Evolutionary conservation across 2,113 vertebrate species (phyloP).

Genomic region (Leptosomus discolor): DNA sequence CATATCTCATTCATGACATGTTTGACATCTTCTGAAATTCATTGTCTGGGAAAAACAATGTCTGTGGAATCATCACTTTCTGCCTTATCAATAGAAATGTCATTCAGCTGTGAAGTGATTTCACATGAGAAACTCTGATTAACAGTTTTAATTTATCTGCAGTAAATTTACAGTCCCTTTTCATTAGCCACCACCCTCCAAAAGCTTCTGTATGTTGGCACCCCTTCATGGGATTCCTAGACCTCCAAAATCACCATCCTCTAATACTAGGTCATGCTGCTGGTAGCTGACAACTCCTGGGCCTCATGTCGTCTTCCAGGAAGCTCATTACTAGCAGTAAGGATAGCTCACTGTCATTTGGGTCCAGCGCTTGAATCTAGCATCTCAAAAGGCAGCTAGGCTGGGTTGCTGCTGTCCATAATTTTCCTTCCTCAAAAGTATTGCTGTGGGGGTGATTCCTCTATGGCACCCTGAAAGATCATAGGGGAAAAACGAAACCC

Average conservation of each 20-base stretch:
- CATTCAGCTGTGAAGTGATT: background rate
- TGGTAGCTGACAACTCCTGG: background rate
- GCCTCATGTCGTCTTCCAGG: background rate
- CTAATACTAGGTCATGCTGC: background rate
- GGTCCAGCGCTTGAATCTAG: background rate
- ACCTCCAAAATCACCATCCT: background rate
- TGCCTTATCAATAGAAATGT: background rate
- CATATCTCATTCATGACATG: background rate
- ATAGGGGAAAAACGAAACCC: background rate
- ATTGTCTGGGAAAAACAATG: background rate
- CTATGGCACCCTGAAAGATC: background rate
- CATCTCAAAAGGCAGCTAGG: background rate
- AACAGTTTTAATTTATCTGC: background rate
- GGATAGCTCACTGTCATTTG: fast-evolving
- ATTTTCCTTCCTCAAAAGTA: background rate
- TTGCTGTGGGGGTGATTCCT: background rate
- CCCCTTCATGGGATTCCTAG: background rate
- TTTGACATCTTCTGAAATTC: background rate
- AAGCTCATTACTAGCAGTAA: background rate
- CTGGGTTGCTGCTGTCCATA: background rate
- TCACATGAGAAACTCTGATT: background rate
- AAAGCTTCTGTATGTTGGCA: background rate
- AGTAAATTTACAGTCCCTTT: background rate
- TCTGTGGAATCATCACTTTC: background rate
- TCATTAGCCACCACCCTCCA: background rate